A percentile compares a stretch with the other conserved stretches of the same genome.
These are phyloP conservation scores for Drosophila obscura DNA, from an alignment of 1,140 invertebrate genomes.

Conservation along the genomic window DNA sequence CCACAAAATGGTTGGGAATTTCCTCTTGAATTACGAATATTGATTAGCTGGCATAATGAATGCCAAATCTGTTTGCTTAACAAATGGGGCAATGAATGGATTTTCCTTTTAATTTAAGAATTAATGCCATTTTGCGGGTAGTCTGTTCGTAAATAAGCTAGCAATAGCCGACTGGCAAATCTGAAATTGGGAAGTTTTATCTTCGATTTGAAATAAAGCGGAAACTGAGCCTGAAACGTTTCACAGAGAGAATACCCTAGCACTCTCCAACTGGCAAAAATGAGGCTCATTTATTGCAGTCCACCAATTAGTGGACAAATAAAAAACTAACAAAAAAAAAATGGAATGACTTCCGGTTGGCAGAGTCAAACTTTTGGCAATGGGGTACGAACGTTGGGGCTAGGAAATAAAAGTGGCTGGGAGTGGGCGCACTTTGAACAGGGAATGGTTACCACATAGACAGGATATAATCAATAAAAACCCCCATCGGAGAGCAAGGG, in stretches of 20 bases:
- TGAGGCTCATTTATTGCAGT: slow-evolving; percentile 44
- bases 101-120: too few relatives aligned
- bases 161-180: too few relatives aligned
- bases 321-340: slow-evolving; percentile 32
- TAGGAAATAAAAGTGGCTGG: slow-evolving; percentile 37
- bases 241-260: neutral
- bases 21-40: too few relatives aligned
- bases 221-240: too few relatives aligned
- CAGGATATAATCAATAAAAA: slow-evolving; percentile 75
- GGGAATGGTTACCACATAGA: slow-evolving; percentile 18
- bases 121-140: too few relatives aligned
- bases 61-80: too few relatives aligned
- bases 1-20: too few relatives aligned
- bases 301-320: slow-evolving; percentile 52
- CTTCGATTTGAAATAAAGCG: too few relatives aligned
- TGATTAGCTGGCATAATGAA: too few relatives aligned
- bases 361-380: slow-evolving; percentile 39
- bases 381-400: slow-evolving; percentile 21
- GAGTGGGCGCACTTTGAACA: slow-evolving; percentile 6
- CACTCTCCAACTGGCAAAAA: neutral
- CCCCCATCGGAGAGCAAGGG: slow-evolving; percentile 46
- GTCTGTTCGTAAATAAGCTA: too few relatives aligned
- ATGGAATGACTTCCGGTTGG: slow-evolving; percentile 58
- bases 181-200: too few relatives aligned
- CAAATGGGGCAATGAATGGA: too few relatives aligned